These are phyloP conservation scores for Diorhabda elongata DNA, from an alignment of 1,140 invertebrate genomes.

Conservation along the genomic window DNA sequence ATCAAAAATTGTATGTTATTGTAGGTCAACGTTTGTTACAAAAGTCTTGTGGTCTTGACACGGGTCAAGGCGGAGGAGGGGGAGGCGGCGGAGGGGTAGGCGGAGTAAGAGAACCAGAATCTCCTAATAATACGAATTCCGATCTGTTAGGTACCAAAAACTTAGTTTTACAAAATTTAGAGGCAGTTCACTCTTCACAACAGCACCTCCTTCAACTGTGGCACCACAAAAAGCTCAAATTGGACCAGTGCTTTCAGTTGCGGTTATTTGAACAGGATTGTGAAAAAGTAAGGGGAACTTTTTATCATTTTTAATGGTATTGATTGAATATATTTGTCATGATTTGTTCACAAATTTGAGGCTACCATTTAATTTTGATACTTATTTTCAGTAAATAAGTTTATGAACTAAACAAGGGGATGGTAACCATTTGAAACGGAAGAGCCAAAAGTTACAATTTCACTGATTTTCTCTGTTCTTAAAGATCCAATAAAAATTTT, in stretches of 20 bases:
- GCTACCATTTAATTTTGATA: no score
- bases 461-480: no score
- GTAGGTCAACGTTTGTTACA: constrained; percentile 54
- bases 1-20: neutral
- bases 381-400: no score
- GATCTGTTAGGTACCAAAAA: constrained; percentile 48
- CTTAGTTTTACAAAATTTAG: constrained; percentile 71
- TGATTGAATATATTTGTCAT: no score
- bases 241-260: constrained; percentile 94
- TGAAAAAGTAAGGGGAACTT: constrained; percentile 67
- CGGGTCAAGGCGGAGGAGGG: constrained; percentile 44
- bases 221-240: constrained; percentile 87
- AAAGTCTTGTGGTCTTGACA: constrained; percentile 45
- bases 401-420: no score
- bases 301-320: no score
- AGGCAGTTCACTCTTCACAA: constrained; percentile 79
- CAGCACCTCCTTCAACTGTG: constrained; percentile 89
- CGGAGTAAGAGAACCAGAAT: constrained; percentile 47
- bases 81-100: constrained; percentile 46
- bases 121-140: constrained; percentile 37
- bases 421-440: no score
- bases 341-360: no score
- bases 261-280: constrained; percentile 95
- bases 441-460: no score
- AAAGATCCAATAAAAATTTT: no score